Evolutionary conservation across 2,797 vertebrate species (phyloP).

Genomic region (Ataeniobius toweri): DNA sequence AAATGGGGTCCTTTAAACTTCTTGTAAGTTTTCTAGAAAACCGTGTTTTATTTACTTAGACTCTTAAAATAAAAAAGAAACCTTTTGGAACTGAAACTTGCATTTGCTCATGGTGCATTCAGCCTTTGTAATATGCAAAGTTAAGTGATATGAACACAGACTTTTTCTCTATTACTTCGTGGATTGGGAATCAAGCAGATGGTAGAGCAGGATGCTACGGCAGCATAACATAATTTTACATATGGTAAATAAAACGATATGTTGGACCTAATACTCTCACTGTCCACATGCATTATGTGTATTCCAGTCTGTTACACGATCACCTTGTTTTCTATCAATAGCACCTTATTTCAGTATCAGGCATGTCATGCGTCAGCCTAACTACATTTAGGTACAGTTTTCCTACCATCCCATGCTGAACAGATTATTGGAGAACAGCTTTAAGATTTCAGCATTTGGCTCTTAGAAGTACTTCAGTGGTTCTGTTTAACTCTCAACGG

Average conservation of each 20-base stretch:
- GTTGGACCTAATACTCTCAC: background rate
- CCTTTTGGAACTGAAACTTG: too few relatives aligned
- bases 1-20: background rate
- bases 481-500: background rate
- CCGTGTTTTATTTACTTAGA: background rate
- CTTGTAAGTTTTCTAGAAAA: background rate
- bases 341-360: slow-evolving; percentile 4
- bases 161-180: background rate
- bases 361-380: background rate
- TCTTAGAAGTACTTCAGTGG: slow-evolving; percentile 11
- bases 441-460: slow-evolving; percentile 17
- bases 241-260: background rate
- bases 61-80: background rate
- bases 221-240: background rate
- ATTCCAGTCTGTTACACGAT: slow-evolving; percentile 4
- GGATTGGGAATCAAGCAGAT: background rate
- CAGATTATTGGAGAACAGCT: slow-evolving; percentile 29
- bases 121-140: background rate
- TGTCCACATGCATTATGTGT: background rate
- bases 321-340: slow-evolving; percentile 6
- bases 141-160: background rate
- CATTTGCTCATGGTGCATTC: background rate
- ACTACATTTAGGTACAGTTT: slow-evolving; percentile 1
- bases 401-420: slow-evolving; percentile 15
- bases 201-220: background rate